A percentile compares a stretch with the other conserved stretches of the same genome.
Conservation (phyloP, 2,113 vertebrate genomes). For the Urocynchramus pylzowi region DNA sequence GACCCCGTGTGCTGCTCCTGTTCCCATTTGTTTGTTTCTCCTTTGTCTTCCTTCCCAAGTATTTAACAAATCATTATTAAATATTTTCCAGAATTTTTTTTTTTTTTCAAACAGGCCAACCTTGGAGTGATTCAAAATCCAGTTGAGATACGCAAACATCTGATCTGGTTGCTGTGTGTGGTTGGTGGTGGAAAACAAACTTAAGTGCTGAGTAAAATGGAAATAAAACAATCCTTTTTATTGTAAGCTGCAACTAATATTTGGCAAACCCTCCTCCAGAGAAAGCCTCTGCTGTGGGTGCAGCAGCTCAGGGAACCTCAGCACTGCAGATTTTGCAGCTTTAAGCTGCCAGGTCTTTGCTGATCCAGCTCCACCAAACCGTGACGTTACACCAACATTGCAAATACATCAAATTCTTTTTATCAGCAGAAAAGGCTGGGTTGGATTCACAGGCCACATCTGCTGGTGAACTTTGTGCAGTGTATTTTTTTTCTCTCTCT, state of each 20-base stretch:
- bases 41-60: background rate
- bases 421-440: background rate
- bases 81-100: background rate
- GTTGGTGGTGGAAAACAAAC: background rate
- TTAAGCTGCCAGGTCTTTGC: background rate
- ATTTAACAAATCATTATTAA: background rate
- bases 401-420: background rate
- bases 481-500: background rate
- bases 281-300: background rate
- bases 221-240: background rate
- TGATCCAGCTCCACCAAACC: background rate
- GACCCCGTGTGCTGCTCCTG: background rate
- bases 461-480: conserved; percentile 57
- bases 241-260: background rate
- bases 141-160: accelerated
- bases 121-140: background rate
- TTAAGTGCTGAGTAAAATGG: background rate
- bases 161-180: background rate
- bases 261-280: background rate
- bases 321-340: background rate
- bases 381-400: background rate
- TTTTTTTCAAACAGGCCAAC: background rate
- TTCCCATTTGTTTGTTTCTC: background rate
- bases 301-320: background rate
- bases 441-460: conserved; percentile 24